A percentile compares a stretch with the other conserved stretches of the same genome.
Conservation (phyloP, 2,797 vertebrate genomes). For the Clarias pachynema region DNA sequence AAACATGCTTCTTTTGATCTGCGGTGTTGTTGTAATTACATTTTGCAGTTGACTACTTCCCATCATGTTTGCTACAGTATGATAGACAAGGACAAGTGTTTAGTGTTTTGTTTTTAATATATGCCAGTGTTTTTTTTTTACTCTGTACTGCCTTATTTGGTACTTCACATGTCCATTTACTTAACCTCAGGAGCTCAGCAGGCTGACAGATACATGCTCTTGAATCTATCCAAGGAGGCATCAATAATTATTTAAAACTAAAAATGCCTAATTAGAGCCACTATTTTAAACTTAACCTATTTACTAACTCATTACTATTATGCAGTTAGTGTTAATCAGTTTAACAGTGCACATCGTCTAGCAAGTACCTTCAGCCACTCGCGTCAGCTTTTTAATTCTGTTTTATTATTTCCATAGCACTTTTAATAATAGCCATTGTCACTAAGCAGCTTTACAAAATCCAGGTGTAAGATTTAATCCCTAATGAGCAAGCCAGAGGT, state of each 20-base stretch:
- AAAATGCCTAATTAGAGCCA: background rate
- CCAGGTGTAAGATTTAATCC: background rate
- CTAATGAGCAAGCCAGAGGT: background rate
- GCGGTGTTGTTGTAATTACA: background rate
- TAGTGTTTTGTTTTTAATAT: conserved; percentile 5
- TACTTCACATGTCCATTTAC: background rate
- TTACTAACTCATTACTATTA: background rate
- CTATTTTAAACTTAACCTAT: background rate
- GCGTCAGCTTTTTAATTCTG: background rate
- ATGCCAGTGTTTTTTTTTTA: background rate
- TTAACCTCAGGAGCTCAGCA: background rate
- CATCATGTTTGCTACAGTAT: background rate
- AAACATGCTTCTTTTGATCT: conserved; percentile 19
- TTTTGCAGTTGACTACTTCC: conserved; percentile 4
- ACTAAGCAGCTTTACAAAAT: background rate
- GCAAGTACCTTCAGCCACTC: background rate
- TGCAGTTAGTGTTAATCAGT: background rate
- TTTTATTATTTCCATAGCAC: background rate
- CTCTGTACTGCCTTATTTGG: background rate
- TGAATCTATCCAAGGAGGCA: background rate
- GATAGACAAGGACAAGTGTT: conserved; percentile 1
- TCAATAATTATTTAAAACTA: conserved; percentile 1
- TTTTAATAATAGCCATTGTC: background rate
- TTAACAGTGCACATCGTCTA: background rate
- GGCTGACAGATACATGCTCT: background rate